Base-by-base conservation (phyloP, 2,888 invertebrate genomes). In the Bellardia bayeri region DNA sequence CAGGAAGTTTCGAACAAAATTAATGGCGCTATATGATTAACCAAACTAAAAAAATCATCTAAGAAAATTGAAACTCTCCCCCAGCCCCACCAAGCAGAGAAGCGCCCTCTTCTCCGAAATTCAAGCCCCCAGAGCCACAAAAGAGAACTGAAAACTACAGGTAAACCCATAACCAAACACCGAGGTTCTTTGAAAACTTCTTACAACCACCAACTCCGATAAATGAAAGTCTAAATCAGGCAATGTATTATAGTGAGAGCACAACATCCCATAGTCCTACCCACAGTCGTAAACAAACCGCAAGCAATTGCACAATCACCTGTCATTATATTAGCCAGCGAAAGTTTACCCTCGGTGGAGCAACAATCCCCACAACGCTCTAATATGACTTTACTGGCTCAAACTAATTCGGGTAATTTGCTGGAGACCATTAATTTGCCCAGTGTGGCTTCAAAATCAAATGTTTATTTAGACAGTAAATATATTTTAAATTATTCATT, bases 221-320 rank as follows among this genome's bases (percentile, higher is more conserved):
- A 84, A 82, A 51, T 80, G 85, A 83, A 66, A 56, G 33, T 89
- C 91, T 49, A 91, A 92, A 87, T 92, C 14, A 87, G 93, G 79
- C 93, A 93, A 89, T 92, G 93, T 78, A 93, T 93, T 82, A 93
- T 93, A 86, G 91, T 93, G 78, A 93, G 93, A 61, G 92, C 93
- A 58, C 93, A 92, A 82, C 90, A 91, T 82, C 85, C 89, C 64
- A 68, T 82, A 56, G 74, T 83, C 11, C 5, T 82, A 72, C 88
- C 85, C n/a, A 37, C 68, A 16, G 30, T 14, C 13, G 61, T 66
- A 23, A 81, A 75, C 16, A 61, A 72, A 3, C 11, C 42, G 13
- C 33, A 79, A 16, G 8, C 64, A 14, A 40, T 74, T 14, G 91
- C 66, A 88, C 2, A 23, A 33, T 2, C 51, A 0, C 54, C 87